phyloP scores from a whole-genome alignment of 1,140 invertebrate species.

The Zophobas morio region DNA sequence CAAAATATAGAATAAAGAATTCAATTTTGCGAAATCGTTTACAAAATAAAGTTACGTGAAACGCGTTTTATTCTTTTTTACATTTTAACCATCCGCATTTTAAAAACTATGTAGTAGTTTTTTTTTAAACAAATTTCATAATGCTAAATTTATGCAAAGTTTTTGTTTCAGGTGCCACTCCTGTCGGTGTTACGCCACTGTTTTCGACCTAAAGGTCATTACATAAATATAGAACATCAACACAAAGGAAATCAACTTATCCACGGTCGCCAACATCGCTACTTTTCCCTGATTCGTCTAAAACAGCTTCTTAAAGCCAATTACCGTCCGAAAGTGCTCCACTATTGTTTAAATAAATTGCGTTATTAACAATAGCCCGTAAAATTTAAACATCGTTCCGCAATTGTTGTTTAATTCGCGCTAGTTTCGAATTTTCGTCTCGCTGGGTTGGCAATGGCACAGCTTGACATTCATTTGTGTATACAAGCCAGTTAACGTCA shows the following conservation, averaged over 20 bases:
- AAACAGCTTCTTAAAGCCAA: not conserved
- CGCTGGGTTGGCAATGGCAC: slow-evolving; percentile 8
- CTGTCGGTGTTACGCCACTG: not conserved
- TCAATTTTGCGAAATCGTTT: too few relatives aligned
- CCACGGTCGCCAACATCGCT: not conserved
- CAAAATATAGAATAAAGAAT: too few relatives aligned
- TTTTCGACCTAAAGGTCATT: slow-evolving; percentile 3
- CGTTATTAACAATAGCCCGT: not conserved
- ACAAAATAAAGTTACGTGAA: not conserved
- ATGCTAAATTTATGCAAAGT: not conserved
- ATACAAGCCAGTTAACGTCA: slow-evolving; percentile 34
- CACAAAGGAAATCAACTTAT: slow-evolving; percentile 3
- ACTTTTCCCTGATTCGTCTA: not conserved
- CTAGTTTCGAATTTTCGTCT: slow-evolving; percentile 1
- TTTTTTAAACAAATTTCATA: not conserved
- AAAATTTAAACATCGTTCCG: not conserved
- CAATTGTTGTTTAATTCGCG: not conserved
- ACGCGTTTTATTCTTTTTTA: too few relatives aligned
- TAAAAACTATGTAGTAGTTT: too few relatives aligned
- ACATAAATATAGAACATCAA: slow-evolving; percentile 7
- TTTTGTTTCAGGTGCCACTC: not conserved
- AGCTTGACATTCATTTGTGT: slow-evolving; percentile 46
- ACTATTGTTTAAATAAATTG: not conserved
- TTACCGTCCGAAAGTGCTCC: not conserved
- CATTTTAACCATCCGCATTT: too few relatives aligned